Evolutionary conservation across 2,888 invertebrate genomes (phyloP).

Genomic region (Piscicola geometra): DNA sequence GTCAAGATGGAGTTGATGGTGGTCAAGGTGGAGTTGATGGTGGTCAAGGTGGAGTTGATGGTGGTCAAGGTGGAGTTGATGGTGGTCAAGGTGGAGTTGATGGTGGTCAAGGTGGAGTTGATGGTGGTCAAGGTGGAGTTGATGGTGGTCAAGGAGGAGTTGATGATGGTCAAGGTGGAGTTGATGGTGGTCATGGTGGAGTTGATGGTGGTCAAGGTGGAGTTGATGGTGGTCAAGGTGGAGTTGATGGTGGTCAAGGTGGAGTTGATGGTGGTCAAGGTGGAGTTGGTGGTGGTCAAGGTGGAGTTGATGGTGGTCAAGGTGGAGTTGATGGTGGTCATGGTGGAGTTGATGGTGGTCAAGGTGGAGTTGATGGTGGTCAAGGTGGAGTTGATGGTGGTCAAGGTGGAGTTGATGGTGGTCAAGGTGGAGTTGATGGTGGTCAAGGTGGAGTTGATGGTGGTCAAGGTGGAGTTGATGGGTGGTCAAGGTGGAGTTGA

Average conservation of each 20-base stretch:
- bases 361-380: background rate
- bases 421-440: background rate
- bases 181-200: background rate
- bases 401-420: background rate
- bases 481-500: background rate
- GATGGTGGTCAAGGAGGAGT: background rate
- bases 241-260: background rate
- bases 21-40: too few species aligned
- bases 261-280: background rate
- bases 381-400: background rate
- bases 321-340: background rate
- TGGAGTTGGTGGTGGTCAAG: background rate
- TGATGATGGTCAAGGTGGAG: background rate
- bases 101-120: background rate
- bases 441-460: background rate
- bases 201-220: background rate
- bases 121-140: background rate
- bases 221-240: background rate
- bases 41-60: too few species aligned
- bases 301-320: background rate
- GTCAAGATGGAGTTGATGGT: too few species aligned
- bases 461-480: background rate
- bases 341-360: background rate
- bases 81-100: constrained; percentile 38
- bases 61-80: too few species aligned